Percentiles rank a stretch among this genome's conserved stretches.
Evolutionary conservation across 2,797 vertebrate genomes (phyloP).

Genomic region (Diglossa cyanea): DNA sequence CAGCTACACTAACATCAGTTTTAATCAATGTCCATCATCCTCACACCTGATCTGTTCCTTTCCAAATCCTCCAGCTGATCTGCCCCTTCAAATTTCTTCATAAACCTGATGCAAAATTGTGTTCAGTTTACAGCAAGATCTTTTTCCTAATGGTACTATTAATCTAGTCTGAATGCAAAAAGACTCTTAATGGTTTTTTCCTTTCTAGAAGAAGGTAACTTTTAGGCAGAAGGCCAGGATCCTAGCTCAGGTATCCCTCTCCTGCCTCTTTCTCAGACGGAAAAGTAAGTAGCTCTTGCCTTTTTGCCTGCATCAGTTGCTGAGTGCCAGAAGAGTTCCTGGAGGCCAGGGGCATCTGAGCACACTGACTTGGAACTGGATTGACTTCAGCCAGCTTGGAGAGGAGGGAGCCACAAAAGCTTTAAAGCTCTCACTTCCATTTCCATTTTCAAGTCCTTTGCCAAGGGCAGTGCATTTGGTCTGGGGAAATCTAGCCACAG

Average conservation of each 20-base stretch:
- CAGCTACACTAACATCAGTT: background rate
- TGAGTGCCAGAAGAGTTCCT: background rate
- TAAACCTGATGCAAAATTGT: background rate
- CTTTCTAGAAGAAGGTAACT: background rate
- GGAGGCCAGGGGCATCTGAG: background rate
- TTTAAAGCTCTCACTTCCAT: conserved; percentile 32
- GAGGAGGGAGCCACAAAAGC: background rate
- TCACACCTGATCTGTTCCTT: background rate
- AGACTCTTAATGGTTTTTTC: background rate
- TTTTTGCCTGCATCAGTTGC: background rate
- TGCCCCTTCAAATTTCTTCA: background rate
- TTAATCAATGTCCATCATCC: background rate
- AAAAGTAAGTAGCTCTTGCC: background rate
- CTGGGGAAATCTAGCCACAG: conserved; percentile 27
- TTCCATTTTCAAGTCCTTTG: conserved; percentile 21
- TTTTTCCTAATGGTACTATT: background rate
- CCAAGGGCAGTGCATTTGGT: conserved; percentile 17
- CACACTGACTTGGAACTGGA: background rate
- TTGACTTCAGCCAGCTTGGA: background rate
- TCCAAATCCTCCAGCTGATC: background rate
- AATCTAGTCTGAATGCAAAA: background rate
- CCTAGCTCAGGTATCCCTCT: background rate
- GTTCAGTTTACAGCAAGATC: background rate
- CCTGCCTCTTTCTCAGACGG: background rate
- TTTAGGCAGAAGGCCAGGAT: background rate